Conservation (phyloP, 2,797 vertebrate species). For the Hylomyscus alleni region DNA sequence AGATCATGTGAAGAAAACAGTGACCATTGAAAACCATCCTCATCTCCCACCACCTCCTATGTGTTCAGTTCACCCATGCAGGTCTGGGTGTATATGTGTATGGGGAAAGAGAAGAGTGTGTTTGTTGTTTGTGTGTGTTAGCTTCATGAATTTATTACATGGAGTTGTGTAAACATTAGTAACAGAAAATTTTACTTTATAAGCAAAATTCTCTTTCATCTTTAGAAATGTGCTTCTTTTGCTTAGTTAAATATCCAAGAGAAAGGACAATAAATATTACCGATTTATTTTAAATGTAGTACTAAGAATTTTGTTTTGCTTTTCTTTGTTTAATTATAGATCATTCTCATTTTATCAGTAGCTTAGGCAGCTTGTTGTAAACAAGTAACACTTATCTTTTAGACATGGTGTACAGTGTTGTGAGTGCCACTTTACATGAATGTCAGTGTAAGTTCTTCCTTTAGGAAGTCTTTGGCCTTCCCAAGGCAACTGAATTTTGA, state of each 20-base stretch:
- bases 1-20: conserved; percentile 99
- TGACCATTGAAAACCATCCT: conserved; percentile 99
- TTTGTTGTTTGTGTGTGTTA: background rate
- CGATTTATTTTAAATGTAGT: conserved; percentile 57
- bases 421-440: background rate
- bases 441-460: background rate
- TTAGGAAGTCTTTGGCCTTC: background rate
- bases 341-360: conserved; percentile 1
- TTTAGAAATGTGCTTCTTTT: conserved; percentile 65
- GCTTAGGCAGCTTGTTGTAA: conserved; percentile 28
- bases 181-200: conserved; percentile 47
- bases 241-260: conserved; percentile 28
- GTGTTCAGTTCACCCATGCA: conserved; percentile 99
- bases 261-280: background rate
- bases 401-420: background rate
- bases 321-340: background rate
- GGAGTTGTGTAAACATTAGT: background rate
- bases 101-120: background rate
- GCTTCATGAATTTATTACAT: conserved; percentile 33
- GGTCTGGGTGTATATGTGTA: conserved; percentile 87
- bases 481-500: conserved; percentile 48
- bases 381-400: conserved; percentile 14
- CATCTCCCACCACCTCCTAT: conserved; percentile 98
- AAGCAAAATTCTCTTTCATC: conserved; percentile 44
- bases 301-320: conserved; percentile 47